phyloP scores from a whole-genome alignment of 2,888 invertebrate species.

The Notodonta ziczac region DNA sequence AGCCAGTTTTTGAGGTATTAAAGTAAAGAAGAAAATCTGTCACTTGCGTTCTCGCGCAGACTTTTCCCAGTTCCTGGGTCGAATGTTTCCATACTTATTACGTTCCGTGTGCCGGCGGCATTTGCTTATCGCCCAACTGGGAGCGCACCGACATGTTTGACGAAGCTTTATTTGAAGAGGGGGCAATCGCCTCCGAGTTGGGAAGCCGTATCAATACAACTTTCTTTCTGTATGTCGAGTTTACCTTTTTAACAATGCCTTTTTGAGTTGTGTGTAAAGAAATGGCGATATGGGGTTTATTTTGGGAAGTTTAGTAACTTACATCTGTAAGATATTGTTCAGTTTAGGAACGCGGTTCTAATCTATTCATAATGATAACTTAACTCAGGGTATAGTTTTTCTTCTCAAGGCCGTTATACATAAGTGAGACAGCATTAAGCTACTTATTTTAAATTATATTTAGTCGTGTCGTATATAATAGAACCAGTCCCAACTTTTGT shows the following conservation, averaged over 20 bases:
- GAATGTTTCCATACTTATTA: constrained; percentile 11
- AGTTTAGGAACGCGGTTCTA: too few relatives aligned
- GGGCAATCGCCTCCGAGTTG: background rate
- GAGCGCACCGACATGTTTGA: constrained; percentile 7
- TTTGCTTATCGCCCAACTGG: constrained; percentile 7
- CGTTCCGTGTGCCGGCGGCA: constrained; percentile 2
- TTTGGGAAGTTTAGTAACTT: background rate
- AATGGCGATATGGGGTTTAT: background rate
- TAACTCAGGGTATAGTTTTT: too few relatives aligned
- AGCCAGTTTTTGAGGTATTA: too few relatives aligned
- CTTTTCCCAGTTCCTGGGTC: background rate
- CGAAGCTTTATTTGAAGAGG: constrained; percentile 9
- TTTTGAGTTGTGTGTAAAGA: background rate
- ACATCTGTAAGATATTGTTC: too few relatives aligned
- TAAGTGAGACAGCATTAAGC: too few relatives aligned
- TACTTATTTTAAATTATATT: too few relatives aligned
- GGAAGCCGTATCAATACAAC: constrained; percentile 8
- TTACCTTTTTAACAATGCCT: constrained; percentile 2
- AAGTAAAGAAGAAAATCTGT: too few relatives aligned
- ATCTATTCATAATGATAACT: too few relatives aligned
- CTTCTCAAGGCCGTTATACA: too few relatives aligned
- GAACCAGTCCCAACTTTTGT: too few relatives aligned
- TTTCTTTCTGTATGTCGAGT: background rate
- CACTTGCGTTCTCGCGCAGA: background rate
- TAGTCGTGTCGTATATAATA: too few relatives aligned